A percentile compares a stretch with the other conserved stretches of the same genome.
These are phyloP conservation scores for Eurois occulta DNA, from an alignment of 2,888 invertebrate species.

Conservation along the genomic window DNA sequence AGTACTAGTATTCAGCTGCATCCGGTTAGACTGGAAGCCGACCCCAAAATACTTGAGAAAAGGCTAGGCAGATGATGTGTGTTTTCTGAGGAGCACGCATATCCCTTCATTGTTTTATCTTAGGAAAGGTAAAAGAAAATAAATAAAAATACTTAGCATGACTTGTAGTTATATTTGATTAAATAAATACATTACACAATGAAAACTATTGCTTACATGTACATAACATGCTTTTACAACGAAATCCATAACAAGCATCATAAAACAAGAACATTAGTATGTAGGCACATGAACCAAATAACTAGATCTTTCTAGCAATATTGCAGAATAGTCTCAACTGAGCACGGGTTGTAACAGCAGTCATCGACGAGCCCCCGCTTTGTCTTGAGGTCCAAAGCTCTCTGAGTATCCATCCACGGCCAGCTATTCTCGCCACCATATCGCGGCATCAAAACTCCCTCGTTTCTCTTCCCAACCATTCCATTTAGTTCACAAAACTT, in stretches of 20 bases:
- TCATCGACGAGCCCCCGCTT: slow-evolving; percentile 48
- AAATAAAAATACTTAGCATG: neutral
- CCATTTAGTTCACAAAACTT: slow-evolving; percentile 33
- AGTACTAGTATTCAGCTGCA: no score
- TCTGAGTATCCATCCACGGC: slow-evolving; percentile 1
- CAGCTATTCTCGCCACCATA: neutral
- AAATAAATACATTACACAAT: neutral
- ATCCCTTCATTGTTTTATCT: neutral
- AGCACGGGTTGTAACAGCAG: slow-evolving; percentile 75
- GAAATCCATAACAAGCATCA: neutral
- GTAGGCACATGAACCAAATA: neutral
- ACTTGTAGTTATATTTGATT: neutral
- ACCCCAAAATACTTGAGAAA: no score
- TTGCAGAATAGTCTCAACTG: slow-evolving; percentile 65
- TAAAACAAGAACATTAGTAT: neutral
- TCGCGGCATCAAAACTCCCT: slow-evolving; percentile 27
- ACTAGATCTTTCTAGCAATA: slow-evolving; percentile 61
- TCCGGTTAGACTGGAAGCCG: no score
- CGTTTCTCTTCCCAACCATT: slow-evolving; percentile 7
- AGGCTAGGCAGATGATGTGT: no score
- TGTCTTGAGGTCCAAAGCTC: slow-evolving; percentile 8
- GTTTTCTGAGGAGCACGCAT: neutral
- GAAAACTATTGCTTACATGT: neutral
- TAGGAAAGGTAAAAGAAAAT: neutral
- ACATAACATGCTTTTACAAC: neutral